phyloP scores from a whole-genome alignment of 53 echinoderm and acorn worm genomes.

The Zoroaster sp. region DNA sequence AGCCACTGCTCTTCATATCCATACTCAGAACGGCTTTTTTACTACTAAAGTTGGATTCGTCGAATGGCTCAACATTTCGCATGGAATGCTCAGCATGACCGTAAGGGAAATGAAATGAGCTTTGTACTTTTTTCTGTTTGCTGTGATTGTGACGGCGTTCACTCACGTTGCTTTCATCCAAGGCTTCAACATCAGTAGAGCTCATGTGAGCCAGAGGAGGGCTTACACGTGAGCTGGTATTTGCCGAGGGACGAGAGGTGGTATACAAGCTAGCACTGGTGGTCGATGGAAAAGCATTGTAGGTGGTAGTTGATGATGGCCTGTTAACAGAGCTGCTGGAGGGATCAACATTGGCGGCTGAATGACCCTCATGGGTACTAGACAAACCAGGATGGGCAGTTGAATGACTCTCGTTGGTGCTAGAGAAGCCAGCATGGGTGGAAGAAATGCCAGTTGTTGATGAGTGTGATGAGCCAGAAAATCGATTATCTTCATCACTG shows the following conservation, averaged over 20 bases:
- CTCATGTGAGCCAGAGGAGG: neutral
- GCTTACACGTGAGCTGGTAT: too few relatives aligned
- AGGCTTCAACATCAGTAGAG: neutral
- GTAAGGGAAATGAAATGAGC: neutral
- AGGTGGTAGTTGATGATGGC: neutral
- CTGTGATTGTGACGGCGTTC: neutral
- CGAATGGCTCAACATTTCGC: neutral
- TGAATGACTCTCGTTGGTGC: neutral
- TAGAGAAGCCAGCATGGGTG: neutral
- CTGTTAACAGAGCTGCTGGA: neutral
- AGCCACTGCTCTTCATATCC: neutral
- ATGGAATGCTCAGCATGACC: neutral
- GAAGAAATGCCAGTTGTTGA: neutral
- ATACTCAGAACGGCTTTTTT: neutral
- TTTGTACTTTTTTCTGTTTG: too few relatives aligned
- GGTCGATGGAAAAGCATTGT: neutral
- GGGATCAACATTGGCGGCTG: neutral
- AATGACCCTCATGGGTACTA: neutral
- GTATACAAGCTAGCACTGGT: neutral
- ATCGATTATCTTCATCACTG: slow-evolving; percentile 80
- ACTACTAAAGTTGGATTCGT: neutral
- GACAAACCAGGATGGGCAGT: neutral
- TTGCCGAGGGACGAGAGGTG: neutral
- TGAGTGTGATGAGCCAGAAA: slow-evolving; percentile 30
- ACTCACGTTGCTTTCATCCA: slow-evolving; percentile 3